Percentiles rank a stretch among this genome's conserved stretches.
Evolutionary conservation across 2,113 vertebrate genomes (phyloP).

Genomic region (Alexandromys fortis): DNA sequence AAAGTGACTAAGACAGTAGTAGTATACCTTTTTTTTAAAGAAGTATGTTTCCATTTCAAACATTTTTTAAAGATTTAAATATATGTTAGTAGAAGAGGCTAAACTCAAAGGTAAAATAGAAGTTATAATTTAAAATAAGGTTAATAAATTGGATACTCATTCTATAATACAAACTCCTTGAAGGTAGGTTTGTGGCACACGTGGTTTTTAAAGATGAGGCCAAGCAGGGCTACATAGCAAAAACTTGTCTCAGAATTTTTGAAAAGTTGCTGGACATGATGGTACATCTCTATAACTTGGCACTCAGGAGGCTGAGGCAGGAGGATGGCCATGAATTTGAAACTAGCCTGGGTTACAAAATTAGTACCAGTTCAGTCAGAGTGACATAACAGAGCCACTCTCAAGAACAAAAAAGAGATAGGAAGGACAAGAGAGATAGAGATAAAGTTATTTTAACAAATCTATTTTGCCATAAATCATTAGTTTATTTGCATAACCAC

Average conservation of each 20-base stretch:
- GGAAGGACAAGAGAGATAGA: neutral
- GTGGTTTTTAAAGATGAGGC: neutral
- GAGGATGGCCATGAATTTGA: neutral
- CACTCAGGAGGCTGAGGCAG: neutral
- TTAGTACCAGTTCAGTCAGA: neutral
- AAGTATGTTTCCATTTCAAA: constrained; percentile 37
- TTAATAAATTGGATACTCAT: neutral
- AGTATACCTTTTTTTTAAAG: constrained; percentile 12
- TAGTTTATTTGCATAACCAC: constrained; percentile 35
- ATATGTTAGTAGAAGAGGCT: constrained; percentile 30
- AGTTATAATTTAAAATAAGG: constrained; percentile 25
- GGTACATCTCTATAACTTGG: neutral
- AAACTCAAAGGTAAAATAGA: constrained; percentile 31
- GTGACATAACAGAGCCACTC: neutral
- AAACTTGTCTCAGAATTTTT: neutral
- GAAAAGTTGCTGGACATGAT: neutral
- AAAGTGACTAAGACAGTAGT: neutral
- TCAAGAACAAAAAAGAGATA: neutral
- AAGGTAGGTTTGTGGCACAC: neutral
- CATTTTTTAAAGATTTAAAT: neutral
- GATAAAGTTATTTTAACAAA: constrained; percentile 21
- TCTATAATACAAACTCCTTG: constrained; percentile 31
- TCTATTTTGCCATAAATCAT: constrained; percentile 4
- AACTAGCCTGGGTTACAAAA: neutral
- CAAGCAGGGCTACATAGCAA: neutral